Evolutionary conservation across 1,140 invertebrate genomes (phyloP).

Genomic region (Musca vetustissima): DNA sequence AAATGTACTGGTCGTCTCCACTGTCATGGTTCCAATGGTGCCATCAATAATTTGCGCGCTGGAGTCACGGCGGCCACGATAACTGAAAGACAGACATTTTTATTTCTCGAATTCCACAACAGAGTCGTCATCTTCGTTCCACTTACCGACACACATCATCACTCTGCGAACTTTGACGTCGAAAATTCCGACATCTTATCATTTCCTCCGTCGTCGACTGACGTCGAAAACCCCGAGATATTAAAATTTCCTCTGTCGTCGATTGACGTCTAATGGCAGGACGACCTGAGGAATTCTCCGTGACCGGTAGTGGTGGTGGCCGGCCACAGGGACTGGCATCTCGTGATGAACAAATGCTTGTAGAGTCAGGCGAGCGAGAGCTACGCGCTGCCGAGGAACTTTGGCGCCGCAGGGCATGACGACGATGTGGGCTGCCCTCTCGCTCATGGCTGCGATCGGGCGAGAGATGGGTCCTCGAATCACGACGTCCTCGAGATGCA

Average conservation of each 20-base stretch:
- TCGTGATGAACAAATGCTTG: conserved; percentile 70
- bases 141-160: conserved; percentile 69
- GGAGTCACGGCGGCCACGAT: conserved; percentile 80
- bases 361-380: conserved; percentile 71
- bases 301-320: conserved; percentile 57
- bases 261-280: conserved; percentile 81
- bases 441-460: conserved; percentile 74
- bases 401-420: conserved; percentile 70
- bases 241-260: conserved; percentile 88
- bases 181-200: conserved; percentile 85
- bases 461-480: conserved; percentile 76
- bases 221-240: conserved; percentile 82
- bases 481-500: conserved; percentile 70
- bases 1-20: conserved; percentile 87
- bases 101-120: background rate
- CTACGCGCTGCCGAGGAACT: conserved; percentile 72
- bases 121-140: background rate
- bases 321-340: conserved; percentile 74
- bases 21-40: conserved; percentile 89
- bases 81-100: conserved; percentile 47
- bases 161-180: conserved; percentile 77
- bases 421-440: conserved; percentile 70
- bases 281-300: conserved; percentile 57
- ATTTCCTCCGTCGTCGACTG: conserved; percentile 91
- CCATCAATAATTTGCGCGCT: conserved; percentile 88